These are phyloP conservation scores for Pipra filicauda DNA, from an alignment of 2,113 vertebrate genomes.

Conservation along the genomic window DNA sequence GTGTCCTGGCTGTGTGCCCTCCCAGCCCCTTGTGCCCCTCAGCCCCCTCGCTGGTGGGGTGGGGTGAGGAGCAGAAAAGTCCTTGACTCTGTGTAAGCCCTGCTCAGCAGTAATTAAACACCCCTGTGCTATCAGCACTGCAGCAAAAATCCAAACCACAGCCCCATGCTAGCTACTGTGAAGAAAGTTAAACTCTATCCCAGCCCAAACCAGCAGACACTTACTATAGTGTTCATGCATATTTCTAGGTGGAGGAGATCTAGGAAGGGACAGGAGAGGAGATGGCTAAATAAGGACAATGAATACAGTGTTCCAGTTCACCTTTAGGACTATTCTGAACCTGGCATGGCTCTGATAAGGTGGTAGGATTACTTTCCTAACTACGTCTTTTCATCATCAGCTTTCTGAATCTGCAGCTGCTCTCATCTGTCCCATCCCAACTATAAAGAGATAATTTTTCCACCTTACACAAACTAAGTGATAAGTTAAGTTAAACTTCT, in stretches of 20 bases:
- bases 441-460: neutral
- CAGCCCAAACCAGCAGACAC: neutral
- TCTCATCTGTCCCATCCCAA: neutral
- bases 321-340: neutral
- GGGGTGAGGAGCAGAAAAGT: neutral
- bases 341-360: neutral
- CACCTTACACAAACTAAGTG: neutral
- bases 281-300: neutral
- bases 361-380: neutral
- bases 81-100: neutral
- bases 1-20: neutral
- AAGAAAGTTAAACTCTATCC: neutral
- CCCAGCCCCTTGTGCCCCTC: neutral
- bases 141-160: neutral
- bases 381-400: neutral
- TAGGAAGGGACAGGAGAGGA: neutral
- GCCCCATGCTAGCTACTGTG: neutral
- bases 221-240: neutral
- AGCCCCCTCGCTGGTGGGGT: fast-evolving
- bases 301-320: neutral
- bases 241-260: neutral
- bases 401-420: neutral
- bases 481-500: neutral
- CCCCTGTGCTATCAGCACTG: neutral
- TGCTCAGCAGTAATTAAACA: neutral